Percentiles rank a stretch among this genome's conserved stretches.
Evolutionary conservation across 2,888 invertebrate genomes (phyloP).

Genomic region (Leucophora obtusa): DNA sequence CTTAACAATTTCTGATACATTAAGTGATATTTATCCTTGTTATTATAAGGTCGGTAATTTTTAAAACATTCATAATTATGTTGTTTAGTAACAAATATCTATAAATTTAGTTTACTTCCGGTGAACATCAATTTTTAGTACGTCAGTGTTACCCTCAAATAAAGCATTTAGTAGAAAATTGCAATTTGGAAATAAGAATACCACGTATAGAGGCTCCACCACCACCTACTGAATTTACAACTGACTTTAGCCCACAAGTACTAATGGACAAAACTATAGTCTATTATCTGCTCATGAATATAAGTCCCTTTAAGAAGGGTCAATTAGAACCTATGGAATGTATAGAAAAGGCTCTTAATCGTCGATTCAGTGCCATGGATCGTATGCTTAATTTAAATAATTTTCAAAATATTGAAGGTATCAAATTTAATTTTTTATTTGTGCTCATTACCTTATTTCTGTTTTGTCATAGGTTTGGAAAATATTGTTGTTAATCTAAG

Average conservation of each 20-base stretch:
- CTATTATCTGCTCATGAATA: slow-evolving; percentile 73
- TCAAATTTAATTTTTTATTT: neutral
- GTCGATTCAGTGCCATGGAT: slow-evolving; percentile 71
- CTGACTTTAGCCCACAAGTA: slow-evolving; percentile 51
- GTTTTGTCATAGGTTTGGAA: slow-evolving; percentile 66
- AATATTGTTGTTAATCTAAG: slow-evolving; percentile 71
- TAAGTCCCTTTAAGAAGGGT: slow-evolving; percentile 69
- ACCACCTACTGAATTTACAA: slow-evolving; percentile 29
- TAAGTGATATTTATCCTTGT: slow-evolving; percentile 75
- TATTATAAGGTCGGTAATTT: slow-evolving; percentile 73
- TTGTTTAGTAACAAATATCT: neutral
- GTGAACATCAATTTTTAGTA: slow-evolving; percentile 73
- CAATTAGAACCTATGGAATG: slow-evolving; percentile 71
- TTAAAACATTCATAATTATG: neutral
- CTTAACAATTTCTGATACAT: slow-evolving; percentile 66
- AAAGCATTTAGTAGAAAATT: slow-evolving; percentile 67
- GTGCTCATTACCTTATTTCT: neutral
- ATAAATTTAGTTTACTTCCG: slow-evolving; percentile 67
- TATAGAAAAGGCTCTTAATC: slow-evolving; percentile 70
- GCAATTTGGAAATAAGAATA: slow-evolving; percentile 70
- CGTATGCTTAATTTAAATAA: slow-evolving; percentile 72
- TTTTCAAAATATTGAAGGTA: slow-evolving; percentile 71
- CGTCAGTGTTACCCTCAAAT: slow-evolving; percentile 74
- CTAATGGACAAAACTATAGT: slow-evolving; percentile 62
- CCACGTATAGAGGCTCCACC: slow-evolving; percentile 64